A percentile compares a stretch with the other conserved stretches of the same genome.
These are phyloP conservation scores for Vidua macroura DNA, from an alignment of 2,113 vertebrate genomes.

Conservation along the genomic window DNA sequence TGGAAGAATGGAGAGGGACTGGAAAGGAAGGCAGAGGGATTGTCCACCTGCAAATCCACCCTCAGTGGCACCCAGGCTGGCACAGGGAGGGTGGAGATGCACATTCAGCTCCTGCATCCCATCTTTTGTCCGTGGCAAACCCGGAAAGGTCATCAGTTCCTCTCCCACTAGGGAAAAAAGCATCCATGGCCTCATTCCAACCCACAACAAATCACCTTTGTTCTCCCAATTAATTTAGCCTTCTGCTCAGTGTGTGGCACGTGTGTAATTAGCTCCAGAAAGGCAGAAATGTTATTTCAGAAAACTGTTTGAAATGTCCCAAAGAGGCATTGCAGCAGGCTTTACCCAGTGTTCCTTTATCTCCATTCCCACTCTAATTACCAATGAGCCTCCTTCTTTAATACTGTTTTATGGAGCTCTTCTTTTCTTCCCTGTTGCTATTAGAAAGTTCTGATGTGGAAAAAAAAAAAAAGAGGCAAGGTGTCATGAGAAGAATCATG, in stretches of 20 bases:
- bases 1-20: not conserved
- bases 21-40: not conserved
- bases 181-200: slow-evolving; percentile 10
- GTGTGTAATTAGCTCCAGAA: slow-evolving; percentile 41
- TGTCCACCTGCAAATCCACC: not conserved
- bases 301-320: slow-evolving; percentile 31
- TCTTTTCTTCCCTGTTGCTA: not conserved
- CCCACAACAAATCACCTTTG: slow-evolving; percentile 49
- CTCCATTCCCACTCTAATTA: slow-evolving; percentile 45
- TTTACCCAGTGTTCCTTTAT: slow-evolving; percentile 2
- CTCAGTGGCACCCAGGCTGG: not conserved
- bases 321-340: slow-evolving; percentile 34
- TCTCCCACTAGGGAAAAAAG: not conserved
- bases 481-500: not conserved
- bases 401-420: slow-evolving; percentile 29
- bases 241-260: slow-evolving; percentile 41
- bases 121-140: not conserved
- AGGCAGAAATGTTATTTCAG: slow-evolving; percentile 45
- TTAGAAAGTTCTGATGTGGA: slow-evolving; percentile 28
- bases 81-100: not conserved
- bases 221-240: slow-evolving; percentile 61
- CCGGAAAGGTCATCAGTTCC: not conserved
- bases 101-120: not conserved
- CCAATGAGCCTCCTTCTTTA: slow-evolving; percentile 26
- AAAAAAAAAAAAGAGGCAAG: not conserved